Evolutionary conservation across 2,797 vertebrate species (phyloP), one percentile per base, ranked within the genome.

Genomic region (Dryobates pubescens): DNA sequence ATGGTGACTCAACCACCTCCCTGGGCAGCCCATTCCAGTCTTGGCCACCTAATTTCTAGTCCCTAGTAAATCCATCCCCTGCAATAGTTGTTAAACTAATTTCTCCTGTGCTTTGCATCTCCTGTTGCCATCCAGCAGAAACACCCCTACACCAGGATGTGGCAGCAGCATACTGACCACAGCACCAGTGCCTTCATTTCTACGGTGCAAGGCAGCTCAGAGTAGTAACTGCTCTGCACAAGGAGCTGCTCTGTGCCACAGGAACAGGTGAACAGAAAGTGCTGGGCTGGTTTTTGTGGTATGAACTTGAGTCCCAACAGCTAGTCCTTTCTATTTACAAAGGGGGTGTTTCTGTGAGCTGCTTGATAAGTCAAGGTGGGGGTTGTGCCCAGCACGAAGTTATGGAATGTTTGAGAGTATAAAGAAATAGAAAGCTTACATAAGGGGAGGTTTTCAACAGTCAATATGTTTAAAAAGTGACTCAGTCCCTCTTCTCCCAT

Each of bases 321-420:
- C 86, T 95, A 91, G 54, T 77, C 54, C 53, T 51, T 64, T 38
- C 6, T 97, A 34, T 96, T 96, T 92, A 89, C 91, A 82, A 92
- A 96, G 17, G 19, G 84, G 74, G 96, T 57, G 95, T 96, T 93
- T 56, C 79, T 71, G 79, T 64, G 61, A 79, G 73, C 49, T 70
- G 20, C 32, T n/a, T 54, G 88, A 92, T 91, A 94, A 95, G 79
- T 62, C 23, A 6, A 73, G 90, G 62, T 85, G 58, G 30, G 38
- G 36, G 54, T 43, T 89, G 61, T 74, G 54, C 71, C 89, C 38
- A 85, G 69, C 32, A 83, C 47, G 34, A 36, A 70, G 73, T 71
- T 61, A 49, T 7, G 61, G 58, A 45, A 56, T 13, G 18, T 70
- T 68, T 70, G 93, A 51, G 76, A 90, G 38, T 41, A 68, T 68